Percentiles rank a stretch among this genome's conserved stretches.
phyloP scores from a whole-genome alignment of 2,888 invertebrate genomes.

The Nasonovia ribisnigri region DNA sequence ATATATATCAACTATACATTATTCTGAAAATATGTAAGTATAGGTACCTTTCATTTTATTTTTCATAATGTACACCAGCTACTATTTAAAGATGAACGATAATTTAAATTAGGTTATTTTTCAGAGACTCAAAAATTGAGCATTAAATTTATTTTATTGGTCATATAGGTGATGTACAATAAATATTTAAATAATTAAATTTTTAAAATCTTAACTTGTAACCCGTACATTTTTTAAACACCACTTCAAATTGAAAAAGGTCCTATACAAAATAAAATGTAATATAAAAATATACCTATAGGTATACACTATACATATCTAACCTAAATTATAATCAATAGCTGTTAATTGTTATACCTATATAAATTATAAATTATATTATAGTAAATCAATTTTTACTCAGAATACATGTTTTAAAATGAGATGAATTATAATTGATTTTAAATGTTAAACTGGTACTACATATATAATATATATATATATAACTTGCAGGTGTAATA shows the following conservation, averaged over 20 bases:
- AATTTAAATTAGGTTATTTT: too few relatives aligned
- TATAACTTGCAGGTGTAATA: not conserved
- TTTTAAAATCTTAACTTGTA: not conserved
- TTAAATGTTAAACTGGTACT: not conserved
- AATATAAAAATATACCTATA: not conserved
- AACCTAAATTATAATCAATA: too few relatives aligned
- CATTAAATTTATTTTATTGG: not conserved
- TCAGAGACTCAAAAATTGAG: not conserved
- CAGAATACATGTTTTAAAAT: not conserved
- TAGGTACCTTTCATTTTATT: not conserved
- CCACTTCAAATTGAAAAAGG: too few relatives aligned
- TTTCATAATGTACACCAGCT: not conserved
- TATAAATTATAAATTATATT: too few relatives aligned
- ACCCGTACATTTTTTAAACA: not conserved
- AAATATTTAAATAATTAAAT: not conserved
- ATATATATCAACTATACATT: not conserved
- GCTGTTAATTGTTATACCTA: too few relatives aligned
- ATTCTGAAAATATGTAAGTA: not conserved
- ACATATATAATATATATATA: not conserved
- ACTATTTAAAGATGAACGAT: not conserved
- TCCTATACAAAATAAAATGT: not conserved
- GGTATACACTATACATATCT: not conserved
- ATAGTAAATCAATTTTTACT: not conserved
- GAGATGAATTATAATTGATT: not conserved
- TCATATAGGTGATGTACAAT: not conserved